Percentiles rank a stretch among this genome's conserved stretches.
These are phyloP conservation scores for Heliconius hermathena DNA, from an alignment of 1,140 invertebrate species.

Conservation along the genomic window DNA sequence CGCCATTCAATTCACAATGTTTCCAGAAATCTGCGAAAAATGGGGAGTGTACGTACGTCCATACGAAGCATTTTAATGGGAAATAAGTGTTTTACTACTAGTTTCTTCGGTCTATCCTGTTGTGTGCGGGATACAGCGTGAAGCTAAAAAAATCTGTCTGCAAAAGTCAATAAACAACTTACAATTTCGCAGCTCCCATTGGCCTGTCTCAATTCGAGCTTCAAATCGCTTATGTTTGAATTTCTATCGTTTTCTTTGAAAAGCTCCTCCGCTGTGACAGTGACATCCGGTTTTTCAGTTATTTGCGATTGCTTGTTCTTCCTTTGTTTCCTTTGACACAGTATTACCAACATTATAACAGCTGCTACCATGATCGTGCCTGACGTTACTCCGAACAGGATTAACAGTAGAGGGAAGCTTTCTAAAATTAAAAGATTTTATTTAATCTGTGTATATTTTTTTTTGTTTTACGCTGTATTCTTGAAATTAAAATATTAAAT, in stretches of 20 bases:
- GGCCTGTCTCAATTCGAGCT: slow-evolving; percentile 90
- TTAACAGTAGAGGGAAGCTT: slow-evolving; percentile 84
- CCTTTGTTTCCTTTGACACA: slow-evolving; percentile 84
- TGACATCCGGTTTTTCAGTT: slow-evolving; percentile 77
- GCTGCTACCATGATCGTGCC: slow-evolving; percentile 85
- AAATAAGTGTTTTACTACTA: no score
- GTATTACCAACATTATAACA: slow-evolving; percentile 85
- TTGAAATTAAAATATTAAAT: no score
- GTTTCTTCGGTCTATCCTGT: no score
- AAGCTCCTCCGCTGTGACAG: slow-evolving; percentile 87
- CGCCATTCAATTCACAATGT: no score
- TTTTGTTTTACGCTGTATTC: no score
- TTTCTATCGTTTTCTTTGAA: slow-evolving; percentile 93
- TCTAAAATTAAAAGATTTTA: slow-evolving; percentile 75
- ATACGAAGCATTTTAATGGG: no score
- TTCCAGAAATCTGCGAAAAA: no score
- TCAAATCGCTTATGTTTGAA: slow-evolving; percentile 95
- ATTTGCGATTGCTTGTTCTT: slow-evolving; percentile 70
- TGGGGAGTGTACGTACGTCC: no score
- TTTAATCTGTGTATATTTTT: no score
- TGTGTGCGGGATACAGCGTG: no score
- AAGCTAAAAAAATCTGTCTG: no score
- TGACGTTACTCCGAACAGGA: slow-evolving; percentile 85
- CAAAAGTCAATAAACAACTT: slow-evolving; percentile 45
- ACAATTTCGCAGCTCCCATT: slow-evolving; percentile 87